Conservation (phyloP, 2,888 invertebrate genomes). For the Lysandra bellargus region DNA sequence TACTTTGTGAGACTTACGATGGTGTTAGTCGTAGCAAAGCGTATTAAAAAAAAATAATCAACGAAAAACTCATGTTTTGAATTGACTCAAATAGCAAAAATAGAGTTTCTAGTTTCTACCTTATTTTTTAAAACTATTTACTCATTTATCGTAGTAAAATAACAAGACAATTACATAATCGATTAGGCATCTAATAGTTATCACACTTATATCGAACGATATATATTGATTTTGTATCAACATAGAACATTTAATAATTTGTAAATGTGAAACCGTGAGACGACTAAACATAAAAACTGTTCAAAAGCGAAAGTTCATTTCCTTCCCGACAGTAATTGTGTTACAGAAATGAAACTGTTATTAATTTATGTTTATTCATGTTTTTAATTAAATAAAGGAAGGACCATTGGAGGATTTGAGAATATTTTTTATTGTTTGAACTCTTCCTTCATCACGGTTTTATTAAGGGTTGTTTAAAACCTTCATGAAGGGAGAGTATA, state of each 20-base stretch:
- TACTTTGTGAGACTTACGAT: not conserved
- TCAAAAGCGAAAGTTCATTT: slow-evolving; percentile 13
- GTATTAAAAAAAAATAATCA: too few species aligned
- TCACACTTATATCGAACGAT: not conserved
- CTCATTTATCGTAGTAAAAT: not conserved
- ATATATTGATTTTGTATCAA: slow-evolving; percentile 1
- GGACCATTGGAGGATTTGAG: not conserved
- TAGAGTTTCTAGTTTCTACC: not conserved
- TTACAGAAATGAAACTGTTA: not conserved
- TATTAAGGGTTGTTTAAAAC: too few species aligned
- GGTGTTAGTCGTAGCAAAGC: not conserved
- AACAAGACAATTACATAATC: not conserved
- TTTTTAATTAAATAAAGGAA: not conserved
- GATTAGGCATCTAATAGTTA: not conserved
- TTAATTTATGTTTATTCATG: not conserved
- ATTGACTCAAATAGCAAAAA: not conserved
- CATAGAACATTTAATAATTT: not conserved
- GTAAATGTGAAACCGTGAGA: slow-evolving; percentile 18
- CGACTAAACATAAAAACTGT: not conserved
- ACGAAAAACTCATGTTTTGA: too few species aligned
- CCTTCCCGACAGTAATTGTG: slow-evolving; percentile 4
- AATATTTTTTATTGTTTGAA: too few species aligned
- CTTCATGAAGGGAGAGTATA: too few species aligned
- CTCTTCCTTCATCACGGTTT: too few species aligned
- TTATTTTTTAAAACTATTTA: not conserved